Evolutionary conservation across 1,140 invertebrate genomes (phyloP), one percentile per base, ranked within the genome.

Genomic region (Acromyrmex charruanus): DNA sequence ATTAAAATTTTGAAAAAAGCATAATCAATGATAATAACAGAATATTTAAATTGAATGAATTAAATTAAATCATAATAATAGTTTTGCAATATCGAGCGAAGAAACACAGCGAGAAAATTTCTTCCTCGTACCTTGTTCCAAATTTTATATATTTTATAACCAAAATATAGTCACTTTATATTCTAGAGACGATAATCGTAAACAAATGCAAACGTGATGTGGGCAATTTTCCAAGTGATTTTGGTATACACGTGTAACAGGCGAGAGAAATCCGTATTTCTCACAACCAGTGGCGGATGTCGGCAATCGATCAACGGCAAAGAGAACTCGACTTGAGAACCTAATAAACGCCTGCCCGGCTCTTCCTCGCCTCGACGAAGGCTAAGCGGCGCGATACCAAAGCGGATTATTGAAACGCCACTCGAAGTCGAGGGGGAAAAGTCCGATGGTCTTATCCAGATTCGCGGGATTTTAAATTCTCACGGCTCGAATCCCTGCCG

Each of bases 401-500:
- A 91, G 80, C 89, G 90, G 89, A 91, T 91, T 91, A 90, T 91
- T 88, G 89, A 88, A 86, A 90, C 58, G 86, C 58, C 58, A 12
- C 59, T 77, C 86, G 61, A 63, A 90, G 69, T 81, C 59, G 71
- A 59, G 21, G n/a, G 21, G 39, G 58, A 87, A 91, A 90, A 87
- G 87, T 87, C 84, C 49, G 44, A 49, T 87, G 82, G 44, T 84
- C 90, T 90, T 91, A 88, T n/a, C 87, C 87, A 88, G 87, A 87
- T 91, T 87, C 90, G 72, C 35, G 72, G 85, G 86, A 91, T 88
- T 91, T 91, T 88, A 90, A 92, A 92, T 91, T 89, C 91, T 90
- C 88, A 87, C 89, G 77, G 79, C 87, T 91, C 88, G 86, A 89
- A 88, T 92, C 66, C 68, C 58, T 66, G 35, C 61, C 71, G 79